Evolutionary conservation across 2,113 vertebrate genomes (phyloP).

Genomic region (Anoplopoma fimbria): DNA sequence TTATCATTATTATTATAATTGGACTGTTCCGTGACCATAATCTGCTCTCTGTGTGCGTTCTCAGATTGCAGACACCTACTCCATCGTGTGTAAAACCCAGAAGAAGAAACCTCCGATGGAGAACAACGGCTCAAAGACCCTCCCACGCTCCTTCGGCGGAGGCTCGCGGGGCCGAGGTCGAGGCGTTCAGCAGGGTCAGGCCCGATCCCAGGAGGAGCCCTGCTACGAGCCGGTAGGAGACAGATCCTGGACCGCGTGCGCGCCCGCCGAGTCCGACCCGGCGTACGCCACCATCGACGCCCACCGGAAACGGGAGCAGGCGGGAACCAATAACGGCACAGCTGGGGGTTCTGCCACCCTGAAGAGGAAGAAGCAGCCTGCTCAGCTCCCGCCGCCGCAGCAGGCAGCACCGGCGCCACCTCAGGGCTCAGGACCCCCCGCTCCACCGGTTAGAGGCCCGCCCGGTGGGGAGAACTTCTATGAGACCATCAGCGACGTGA

Average conservation of each 20-base stretch:
- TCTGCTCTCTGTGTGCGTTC: constrained; percentile 53
- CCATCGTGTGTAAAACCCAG: constrained; percentile 84
- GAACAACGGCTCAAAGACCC: constrained; percentile 73
- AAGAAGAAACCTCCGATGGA: constrained; percentile 82
- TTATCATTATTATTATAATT: too few relatives aligned
- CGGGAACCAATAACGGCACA: constrained; percentile 66
- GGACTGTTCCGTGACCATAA: constrained; percentile 16
- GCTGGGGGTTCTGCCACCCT: constrained; percentile 71
- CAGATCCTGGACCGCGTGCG: constrained; percentile 73
- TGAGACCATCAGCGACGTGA: constrained; percentile 84
- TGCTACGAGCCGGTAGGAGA: constrained; percentile 82
- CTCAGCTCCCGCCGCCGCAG: constrained; percentile 37
- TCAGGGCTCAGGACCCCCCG: constrained; percentile 69
- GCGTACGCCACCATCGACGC: constrained; percentile 81
- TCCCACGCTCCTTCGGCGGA: constrained; percentile 73
- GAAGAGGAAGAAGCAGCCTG: constrained; percentile 79
- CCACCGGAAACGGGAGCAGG: constrained; percentile 80
- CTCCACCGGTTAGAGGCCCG: constrained; percentile 63
- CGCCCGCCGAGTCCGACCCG: constrained; percentile 74
- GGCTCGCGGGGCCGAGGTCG: constrained; percentile 64
- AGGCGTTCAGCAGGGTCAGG: constrained; percentile 72
- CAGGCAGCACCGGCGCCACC: constrained; percentile 52
- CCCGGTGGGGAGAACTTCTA: constrained; percentile 85
- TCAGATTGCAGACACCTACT: constrained; percentile 87
- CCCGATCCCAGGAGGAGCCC: constrained; percentile 79